Evolutionary conservation across 2,113 vertebrate genomes (phyloP).

Genomic region (Micronycteris hirsuta): DNA sequence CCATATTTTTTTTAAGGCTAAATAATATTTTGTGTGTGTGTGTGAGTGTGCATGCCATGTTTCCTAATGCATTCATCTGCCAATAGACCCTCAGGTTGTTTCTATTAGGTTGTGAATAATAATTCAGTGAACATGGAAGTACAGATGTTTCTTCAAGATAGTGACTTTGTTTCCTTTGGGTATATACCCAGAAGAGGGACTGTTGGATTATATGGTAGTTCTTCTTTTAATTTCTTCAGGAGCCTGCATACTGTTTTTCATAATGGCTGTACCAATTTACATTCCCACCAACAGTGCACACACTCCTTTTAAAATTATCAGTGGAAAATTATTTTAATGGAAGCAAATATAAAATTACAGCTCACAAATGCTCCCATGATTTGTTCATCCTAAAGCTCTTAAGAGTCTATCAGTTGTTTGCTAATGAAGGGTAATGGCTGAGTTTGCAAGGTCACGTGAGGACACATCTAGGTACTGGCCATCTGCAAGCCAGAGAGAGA

Average conservation of each 20-base stretch:
- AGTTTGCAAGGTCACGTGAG: not conserved
- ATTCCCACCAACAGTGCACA: not conserved
- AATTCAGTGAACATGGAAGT: not conserved
- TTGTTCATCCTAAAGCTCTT: not conserved
- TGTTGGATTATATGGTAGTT: not conserved
- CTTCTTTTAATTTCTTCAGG: not conserved
- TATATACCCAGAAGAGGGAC: not conserved
- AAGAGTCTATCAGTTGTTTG: not conserved
- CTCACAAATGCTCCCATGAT: not conserved
- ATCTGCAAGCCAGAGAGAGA: not conserved
- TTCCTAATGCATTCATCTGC: not conserved
- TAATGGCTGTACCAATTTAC: not conserved
- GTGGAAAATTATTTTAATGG: not conserved
- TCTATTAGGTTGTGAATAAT: not conserved
- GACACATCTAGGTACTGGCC: not conserved
- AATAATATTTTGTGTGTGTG: not conserved
- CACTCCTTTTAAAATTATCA: not conserved
- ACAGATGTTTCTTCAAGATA: not conserved
- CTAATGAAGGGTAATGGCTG: not conserved
- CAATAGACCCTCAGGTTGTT: not conserved
- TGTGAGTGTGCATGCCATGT: not conserved
- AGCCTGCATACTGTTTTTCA: not conserved
- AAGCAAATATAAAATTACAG: not conserved
- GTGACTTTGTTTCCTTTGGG: not conserved
- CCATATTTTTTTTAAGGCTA: not conserved